phyloP scores from a whole-genome alignment of 2,113 vertebrate genomes.

The Periophthalmus modestus region DNA sequence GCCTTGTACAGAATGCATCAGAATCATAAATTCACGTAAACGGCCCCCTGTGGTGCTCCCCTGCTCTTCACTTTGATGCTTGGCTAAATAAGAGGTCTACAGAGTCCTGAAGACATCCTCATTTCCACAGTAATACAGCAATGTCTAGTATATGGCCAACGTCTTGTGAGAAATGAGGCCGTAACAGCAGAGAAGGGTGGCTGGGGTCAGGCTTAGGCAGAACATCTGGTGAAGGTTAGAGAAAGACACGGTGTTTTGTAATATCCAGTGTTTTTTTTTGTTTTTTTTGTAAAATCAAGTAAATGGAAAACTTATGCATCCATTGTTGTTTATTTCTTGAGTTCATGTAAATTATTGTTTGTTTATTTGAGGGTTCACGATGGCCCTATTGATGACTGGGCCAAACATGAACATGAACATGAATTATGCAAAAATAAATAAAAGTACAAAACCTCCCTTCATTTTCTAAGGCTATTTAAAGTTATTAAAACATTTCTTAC shows the following conservation, averaged over 20 bases:
- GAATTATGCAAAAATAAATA: too few relatives aligned
- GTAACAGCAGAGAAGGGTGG: not conserved
- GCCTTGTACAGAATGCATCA: not conserved
- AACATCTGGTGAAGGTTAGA: not conserved
- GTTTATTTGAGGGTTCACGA: too few relatives aligned
- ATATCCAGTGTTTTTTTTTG: not conserved
- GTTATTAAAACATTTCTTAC: too few relatives aligned
- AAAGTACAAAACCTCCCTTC: too few relatives aligned
- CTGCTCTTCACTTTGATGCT: slow-evolving; percentile 1
- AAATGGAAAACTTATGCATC: too few relatives aligned
- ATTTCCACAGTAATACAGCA: slow-evolving; percentile 7
- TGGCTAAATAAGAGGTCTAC: not conserved
- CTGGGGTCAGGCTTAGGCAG: not conserved
- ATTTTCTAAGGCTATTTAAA: too few relatives aligned
- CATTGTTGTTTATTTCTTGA: too few relatives aligned
- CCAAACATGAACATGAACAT: too few relatives aligned
- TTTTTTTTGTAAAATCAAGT: too few relatives aligned
- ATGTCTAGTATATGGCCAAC: not conserved
- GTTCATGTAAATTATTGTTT: too few relatives aligned
- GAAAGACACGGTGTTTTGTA: not conserved
- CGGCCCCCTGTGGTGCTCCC: not conserved
- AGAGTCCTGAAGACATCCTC: slow-evolving; percentile 2
- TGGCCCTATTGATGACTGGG: too few relatives aligned
- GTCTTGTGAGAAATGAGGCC: not conserved
- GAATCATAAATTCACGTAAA: not conserved